Evolutionary conservation across 2,113 vertebrate species (phyloP), one percentile per base, ranked within the genome.

Genomic region (Notechis scutatus): DNA sequence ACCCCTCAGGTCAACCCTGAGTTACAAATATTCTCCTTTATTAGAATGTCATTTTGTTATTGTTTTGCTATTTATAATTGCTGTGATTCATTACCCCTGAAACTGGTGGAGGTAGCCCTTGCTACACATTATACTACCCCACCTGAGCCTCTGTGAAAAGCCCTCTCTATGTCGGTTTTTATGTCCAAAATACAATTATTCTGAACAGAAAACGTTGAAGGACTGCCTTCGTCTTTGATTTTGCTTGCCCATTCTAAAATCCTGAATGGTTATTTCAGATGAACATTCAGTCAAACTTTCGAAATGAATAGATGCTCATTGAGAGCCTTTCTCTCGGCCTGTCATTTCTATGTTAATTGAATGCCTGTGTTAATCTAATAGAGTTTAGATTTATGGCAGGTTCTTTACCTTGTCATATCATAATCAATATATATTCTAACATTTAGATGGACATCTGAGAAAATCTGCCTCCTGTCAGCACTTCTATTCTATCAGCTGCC

Each of bases 321-420:
- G 93, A 90, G 93, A 92, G 95, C 96, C 97, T 97, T 97, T 96
- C 96, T 97, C 96, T 96, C 95, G 74, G 92, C 42, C 96, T 97
- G 97, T 98, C 97, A 96, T 97, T 97, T 90, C 97, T 97, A 97
- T 96, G 97, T 97, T 98, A 97, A 98, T 98, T 97, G 97, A 97
- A 97, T 97, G 97, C 96, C 96, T 95, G 87, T 95, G 97, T 97
- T 98, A 98, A 98, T 97, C 97, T 98, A 97, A 98, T 97, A 97
- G 98, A 97, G 96, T 98, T 98, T 95, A 98, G 97, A 98, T 98
- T 98, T 97, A 97, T 97, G 97, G 93, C 88, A 91, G 96, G 95
- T 95, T 96, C 96, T 96, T 95, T 94, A 97, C 96, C 94, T 93
- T 93, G 96, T 97, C 98, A 97, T 97, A 97, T 97, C 97, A 97